Base-by-base conservation (phyloP, 2,113 vertebrate species). In the Sebastes schlegelii region DNA sequence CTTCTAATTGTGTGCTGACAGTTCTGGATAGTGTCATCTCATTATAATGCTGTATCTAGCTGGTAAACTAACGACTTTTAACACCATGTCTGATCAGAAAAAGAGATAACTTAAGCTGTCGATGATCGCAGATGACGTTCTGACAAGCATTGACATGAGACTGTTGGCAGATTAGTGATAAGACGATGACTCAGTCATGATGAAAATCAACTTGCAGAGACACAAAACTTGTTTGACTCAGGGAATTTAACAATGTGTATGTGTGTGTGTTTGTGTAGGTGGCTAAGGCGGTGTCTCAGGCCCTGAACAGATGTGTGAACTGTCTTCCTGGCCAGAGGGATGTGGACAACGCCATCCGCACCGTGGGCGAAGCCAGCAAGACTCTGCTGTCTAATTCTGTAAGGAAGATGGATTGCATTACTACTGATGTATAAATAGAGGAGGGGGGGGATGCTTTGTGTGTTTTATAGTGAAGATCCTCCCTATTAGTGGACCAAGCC, bases 311-410 rank as follows among this genome's bases (percentile, higher is more conserved):
- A 77, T 97, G 96, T 0, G 97, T 99, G 61, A 99, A 97, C 96
- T 98, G 97, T 91, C 95, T 99, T 42, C 98, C 98, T 0, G 98
- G 98, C 4, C 98, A 99, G 90, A 95, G 97, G 77, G 98, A 99
- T 0, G 98, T 99, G 86, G 98, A 99, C 2, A 98, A 99, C 23
- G 98, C 98, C 83, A 97, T 99, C 61, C 95, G 97, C 80, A 95
- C 96, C 6, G 97, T 99, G 54, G 97, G 97, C 74, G 98, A 99
- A 77, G 97, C 97, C 92, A 99, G 98, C 95, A 99, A 99, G 93
- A 96, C 92, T 17, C 97, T 99, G 5, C 95, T 99, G 0, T 89
- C 96, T 0, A 94, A 96, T 75, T 97, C 96, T 77, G 97, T 98
- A 73, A 96, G 96, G 93, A 17, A 49, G 3, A 74, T 8, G 14